These are phyloP conservation scores for Hexactinellida sp. DNA, from an alignment of 37 sponge, comb jelly and placozoan genomes.

Conservation along the genomic window DNA sequence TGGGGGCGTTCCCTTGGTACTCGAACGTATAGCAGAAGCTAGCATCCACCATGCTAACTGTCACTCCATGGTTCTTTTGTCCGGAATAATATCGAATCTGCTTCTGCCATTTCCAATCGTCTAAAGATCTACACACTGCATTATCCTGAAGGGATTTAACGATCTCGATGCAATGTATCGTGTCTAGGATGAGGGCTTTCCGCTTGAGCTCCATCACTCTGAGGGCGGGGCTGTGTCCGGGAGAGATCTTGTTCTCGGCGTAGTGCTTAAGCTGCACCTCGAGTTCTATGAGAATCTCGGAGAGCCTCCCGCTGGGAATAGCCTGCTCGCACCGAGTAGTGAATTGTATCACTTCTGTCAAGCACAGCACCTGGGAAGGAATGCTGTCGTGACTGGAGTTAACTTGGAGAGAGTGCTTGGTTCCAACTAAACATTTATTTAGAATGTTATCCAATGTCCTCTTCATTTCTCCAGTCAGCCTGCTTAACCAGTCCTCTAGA, in stretches of 20 bases:
- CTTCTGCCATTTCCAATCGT: constrained; percentile 93
- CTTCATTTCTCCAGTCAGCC: constrained; percentile 79
- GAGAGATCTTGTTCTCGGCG: constrained; percentile 52
- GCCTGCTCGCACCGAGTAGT: constrained; percentile 91
- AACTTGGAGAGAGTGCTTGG: neutral
- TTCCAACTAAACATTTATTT: neutral
- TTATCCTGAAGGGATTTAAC: constrained; percentile 31
- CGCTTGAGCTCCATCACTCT: constrained; percentile 47
- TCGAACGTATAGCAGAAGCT: constrained; percentile 89
- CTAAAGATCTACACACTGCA: constrained; percentile 18
- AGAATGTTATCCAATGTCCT: constrained; percentile 39
- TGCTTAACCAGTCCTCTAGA: constrained; percentile 79
- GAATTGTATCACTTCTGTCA: constrained; percentile 80
- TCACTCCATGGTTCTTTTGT: neutral
- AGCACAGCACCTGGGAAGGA: constrained; percentile 47
- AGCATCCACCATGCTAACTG: constrained; percentile 82
- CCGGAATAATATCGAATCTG: constrained; percentile 72
- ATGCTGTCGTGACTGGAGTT: neutral
- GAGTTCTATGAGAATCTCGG: constrained; percentile 67
- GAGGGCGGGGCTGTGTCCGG: neutral
- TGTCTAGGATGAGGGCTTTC: constrained; percentile 84
- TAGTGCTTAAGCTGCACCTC: constrained; percentile 76
- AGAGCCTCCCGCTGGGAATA: constrained; percentile 38
- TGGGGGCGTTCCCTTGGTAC: constrained; percentile 93
- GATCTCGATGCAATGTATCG: constrained; percentile 77